Evolutionary conservation across 2,113 vertebrate genomes (phyloP).

Genomic region (Microcebus ravelobensis): DNA sequence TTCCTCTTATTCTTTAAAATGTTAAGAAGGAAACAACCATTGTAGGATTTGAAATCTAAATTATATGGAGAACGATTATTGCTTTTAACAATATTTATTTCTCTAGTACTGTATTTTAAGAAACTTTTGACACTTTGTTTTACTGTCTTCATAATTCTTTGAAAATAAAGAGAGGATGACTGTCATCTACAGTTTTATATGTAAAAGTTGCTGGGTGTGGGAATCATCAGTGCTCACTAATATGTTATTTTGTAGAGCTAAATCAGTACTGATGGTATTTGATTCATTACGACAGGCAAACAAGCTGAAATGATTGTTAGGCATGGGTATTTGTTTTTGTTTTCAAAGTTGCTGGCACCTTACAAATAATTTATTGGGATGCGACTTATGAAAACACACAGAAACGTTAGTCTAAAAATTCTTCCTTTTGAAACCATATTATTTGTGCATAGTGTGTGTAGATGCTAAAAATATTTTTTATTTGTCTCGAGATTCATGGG

Average conservation of each 20-base stretch:
- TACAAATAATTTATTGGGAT: constrained; percentile 48
- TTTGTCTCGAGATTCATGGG: constrained; percentile 64
- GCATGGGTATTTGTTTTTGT: constrained; percentile 53
- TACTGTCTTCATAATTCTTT: constrained; percentile 23
- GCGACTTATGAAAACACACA: constrained; percentile 35
- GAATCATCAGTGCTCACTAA: neutral
- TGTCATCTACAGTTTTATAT: neutral
- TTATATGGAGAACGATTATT: constrained; percentile 17
- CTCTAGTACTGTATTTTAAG: neutral
- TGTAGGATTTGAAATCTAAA: neutral
- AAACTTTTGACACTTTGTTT: neutral
- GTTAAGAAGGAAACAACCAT: neutral
- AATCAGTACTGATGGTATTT: constrained; percentile 29
- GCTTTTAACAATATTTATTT: constrained; percentile 52
- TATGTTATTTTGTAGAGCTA: constrained; percentile 34
- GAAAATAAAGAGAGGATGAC: neutral
- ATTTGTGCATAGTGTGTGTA: constrained; percentile 1
- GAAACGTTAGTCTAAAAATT: constrained; percentile 56
- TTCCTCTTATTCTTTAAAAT: neutral
- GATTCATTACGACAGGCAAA: constrained; percentile 22
- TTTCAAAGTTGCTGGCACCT: constrained; percentile 52
- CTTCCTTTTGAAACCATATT: constrained; percentile 42
- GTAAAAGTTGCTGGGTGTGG: neutral
- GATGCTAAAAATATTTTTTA: constrained; percentile 69
- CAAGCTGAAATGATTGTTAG: constrained; percentile 38